A percentile compares a stretch with the other conserved stretches of the same genome.
Conservation (phyloP, 2,113 vertebrate genomes). For the Hemiprocne comata region DNA sequence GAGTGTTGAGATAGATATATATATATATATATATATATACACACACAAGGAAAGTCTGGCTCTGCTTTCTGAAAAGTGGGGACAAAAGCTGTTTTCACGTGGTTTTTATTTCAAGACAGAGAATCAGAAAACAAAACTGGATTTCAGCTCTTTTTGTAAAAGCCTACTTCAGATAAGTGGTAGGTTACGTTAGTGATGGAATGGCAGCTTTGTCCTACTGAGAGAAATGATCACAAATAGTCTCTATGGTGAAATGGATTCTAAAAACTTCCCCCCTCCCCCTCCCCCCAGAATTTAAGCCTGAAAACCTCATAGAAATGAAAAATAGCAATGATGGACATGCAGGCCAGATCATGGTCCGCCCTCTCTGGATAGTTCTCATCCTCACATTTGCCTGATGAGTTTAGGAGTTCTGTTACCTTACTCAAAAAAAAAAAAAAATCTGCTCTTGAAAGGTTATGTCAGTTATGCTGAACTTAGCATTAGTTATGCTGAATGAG, state of each 20-base stretch:
- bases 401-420: not conserved
- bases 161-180: not conserved
- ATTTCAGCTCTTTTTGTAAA: not conserved
- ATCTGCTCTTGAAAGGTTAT: not conserved
- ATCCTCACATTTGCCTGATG: not conserved
- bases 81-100: not conserved
- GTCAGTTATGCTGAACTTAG: not conserved
- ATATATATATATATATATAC: not conserved
- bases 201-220: conserved; percentile 16
- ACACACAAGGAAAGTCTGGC: not conserved
- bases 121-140: not conserved
- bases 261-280: not conserved
- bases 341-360: not conserved
- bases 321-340: not conserved
- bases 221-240: not conserved
- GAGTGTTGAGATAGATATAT: too few species aligned
- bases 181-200: not conserved
- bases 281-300: not conserved
- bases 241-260: not conserved
- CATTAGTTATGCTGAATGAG: not conserved
- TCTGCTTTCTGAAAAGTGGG: not conserved
- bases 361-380: not conserved
- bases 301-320: not conserved
- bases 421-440: not conserved
- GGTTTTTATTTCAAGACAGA: not conserved